Percentiles rank a stretch among this genome's conserved stretches.
phyloP scores from a whole-genome alignment of 1,140 invertebrate genomes.

The Sitophilus oryzae region DNA sequence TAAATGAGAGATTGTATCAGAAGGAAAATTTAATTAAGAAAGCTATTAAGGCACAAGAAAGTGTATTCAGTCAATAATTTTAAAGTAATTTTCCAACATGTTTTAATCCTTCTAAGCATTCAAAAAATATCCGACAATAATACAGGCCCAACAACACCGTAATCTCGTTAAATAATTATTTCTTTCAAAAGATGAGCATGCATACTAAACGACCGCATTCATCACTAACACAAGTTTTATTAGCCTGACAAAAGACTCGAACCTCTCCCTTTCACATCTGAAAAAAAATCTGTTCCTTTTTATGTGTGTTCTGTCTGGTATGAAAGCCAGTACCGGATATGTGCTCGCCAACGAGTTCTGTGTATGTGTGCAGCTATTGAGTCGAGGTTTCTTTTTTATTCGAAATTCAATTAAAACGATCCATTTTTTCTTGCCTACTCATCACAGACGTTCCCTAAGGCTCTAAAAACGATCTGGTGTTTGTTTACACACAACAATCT shows the following conservation, averaged over 20 bases:
- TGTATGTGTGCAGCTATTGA: constrained; percentile 18
- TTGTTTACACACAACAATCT: constrained; percentile 21
- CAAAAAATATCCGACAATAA: too few species aligned
- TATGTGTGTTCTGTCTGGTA: not conserved
- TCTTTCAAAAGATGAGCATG: too few species aligned
- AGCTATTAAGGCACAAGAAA: too few species aligned
- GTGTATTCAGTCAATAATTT: too few species aligned
- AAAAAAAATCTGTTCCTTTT: not conserved
- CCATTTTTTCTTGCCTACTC: constrained; percentile 20
- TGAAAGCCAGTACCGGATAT: not conserved
- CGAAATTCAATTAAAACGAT: constrained; percentile 23
- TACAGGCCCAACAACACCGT: too few species aligned
- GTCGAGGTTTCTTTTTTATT: constrained; percentile 14
- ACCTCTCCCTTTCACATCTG: not conserved
- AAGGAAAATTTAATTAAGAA: too few species aligned
- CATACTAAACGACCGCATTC: too few species aligned
- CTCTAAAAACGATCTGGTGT: constrained; percentile 17
- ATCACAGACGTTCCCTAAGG: constrained; percentile 16
- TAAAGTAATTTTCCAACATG: too few species aligned
- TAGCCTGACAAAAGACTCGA: not conserved
- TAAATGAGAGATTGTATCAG: too few species aligned
- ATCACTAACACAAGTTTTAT: not conserved
- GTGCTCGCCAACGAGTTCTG: constrained; percentile 12
- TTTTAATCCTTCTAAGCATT: too few species aligned
- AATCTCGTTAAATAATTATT: too few species aligned